Base-by-base conservation (phyloP, 1,140 invertebrate species). In the Mamestra configurata region DNA sequence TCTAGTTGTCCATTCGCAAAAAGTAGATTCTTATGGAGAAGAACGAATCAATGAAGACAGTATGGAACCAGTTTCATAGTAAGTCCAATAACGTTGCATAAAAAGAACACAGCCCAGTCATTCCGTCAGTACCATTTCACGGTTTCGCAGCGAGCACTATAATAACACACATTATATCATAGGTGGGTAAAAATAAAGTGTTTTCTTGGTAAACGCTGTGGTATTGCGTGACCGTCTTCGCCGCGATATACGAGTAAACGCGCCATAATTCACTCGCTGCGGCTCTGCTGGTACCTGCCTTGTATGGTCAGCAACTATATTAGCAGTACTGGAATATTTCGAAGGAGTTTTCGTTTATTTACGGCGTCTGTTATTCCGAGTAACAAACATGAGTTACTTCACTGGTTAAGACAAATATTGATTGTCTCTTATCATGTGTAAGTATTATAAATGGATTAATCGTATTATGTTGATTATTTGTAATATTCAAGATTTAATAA, bases 171-270 rank as follows among this genome's bases (percentile, higher is more conserved):
- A 49, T 70, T 70, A 49, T 70, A 70, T 70, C 40, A 70, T 27
- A 46, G 66, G 20, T 70, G 66, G 40, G 13, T 70, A 70, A 46
- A 70, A 70, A 49, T 46, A 49, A 68, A 70, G 40, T 49, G 66
- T 70, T 68, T 66, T 31, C 27, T 1, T 31, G 24, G 43, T 77
- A 66, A 77, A 77, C 61, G 22, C n/a, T 4, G 59, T 77, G 49
- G 18, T 22, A 37, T 79, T 72, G 78, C 78, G 78, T 79, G 78
- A 79, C 68, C 53, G n/a, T 77, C 43, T 53, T 61, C 40, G 37
- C 20, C 15, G 55, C 53, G n/a, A 18, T 64, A 37, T 66, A 27
- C 15, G 11, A 57, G 51, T 68, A 79, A 72, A 49, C 22, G 55
- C 27, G 31, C n/a, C 46, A 79, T 79, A 79, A 79, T 35, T 79